These are phyloP conservation scores for Drosophila persimilis DNA, from an alignment of 1,140 invertebrate genomes.

Conservation along the genomic window DNA sequence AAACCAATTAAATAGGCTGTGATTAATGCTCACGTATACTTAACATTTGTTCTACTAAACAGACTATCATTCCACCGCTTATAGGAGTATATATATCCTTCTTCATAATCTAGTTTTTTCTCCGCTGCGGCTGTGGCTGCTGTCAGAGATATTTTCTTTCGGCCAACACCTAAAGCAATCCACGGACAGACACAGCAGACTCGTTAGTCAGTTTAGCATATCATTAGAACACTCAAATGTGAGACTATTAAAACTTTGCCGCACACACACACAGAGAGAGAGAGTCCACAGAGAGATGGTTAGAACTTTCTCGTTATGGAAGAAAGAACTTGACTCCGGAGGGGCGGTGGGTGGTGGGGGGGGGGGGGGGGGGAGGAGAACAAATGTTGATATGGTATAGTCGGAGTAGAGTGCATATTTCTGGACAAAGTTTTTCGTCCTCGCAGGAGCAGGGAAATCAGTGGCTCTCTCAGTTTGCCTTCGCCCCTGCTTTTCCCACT, in stretches of 20 bases:
- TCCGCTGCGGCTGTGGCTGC: not conserved
- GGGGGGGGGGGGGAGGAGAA: not conserved
- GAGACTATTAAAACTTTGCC: constrained; percentile 75
- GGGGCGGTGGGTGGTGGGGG: not conserved
- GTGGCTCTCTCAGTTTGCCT: constrained; percentile 29
- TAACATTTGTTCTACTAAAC: too few species aligned
- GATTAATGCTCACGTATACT: too few species aligned
- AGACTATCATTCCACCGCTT: too few species aligned
- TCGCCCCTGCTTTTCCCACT: too few species aligned
- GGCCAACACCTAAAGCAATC: constrained; percentile 26
- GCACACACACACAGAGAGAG: constrained; percentile 8
- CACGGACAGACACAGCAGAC: constrained; percentile 12
- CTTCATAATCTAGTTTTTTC: constrained; percentile 21
- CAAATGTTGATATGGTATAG: constrained; percentile 24
- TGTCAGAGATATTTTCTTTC: constrained; percentile 2
- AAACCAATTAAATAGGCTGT: too few species aligned
- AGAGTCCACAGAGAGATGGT: not conserved
- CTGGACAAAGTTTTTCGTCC: constrained; percentile 33
- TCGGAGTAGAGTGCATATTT: constrained; percentile 1
- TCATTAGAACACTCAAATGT: constrained; percentile 75
- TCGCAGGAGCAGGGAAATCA: constrained; percentile 16
- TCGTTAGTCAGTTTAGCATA: constrained; percentile 75
- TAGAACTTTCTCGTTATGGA: constrained; percentile 42
- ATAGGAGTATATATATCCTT: too few species aligned
- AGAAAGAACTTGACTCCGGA: constrained; percentile 22